Evolutionary conservation across 1,140 invertebrate species (phyloP).

Genomic region (Plectrocnemia conspersa): DNA sequence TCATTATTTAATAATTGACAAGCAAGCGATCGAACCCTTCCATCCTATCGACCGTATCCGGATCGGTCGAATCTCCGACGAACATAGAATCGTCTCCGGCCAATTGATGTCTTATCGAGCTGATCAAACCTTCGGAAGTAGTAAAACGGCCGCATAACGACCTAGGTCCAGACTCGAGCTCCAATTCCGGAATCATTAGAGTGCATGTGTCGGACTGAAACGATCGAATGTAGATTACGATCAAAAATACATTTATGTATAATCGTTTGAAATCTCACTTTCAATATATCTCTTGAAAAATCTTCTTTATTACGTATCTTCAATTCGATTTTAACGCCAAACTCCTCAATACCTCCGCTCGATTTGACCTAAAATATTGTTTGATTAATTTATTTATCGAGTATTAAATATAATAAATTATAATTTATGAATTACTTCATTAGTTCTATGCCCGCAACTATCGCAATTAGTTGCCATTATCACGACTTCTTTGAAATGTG

Average conservation of each 20-base stretch:
- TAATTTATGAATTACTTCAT: constrained; percentile 55
- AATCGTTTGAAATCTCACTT: constrained; percentile 54
- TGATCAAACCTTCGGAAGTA: constrained; percentile 84
- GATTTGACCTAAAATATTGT: constrained; percentile 70
- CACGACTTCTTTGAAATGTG: constrained; percentile 94
- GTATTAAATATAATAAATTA: background rate
- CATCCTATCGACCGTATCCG: constrained; percentile 53
- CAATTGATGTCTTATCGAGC: constrained; percentile 66
- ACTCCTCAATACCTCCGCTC: constrained; percentile 81
- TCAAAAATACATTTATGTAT: background rate
- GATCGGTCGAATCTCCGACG: constrained; percentile 65
- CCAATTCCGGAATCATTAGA: constrained; percentile 84
- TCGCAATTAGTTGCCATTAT: constrained; percentile 97
- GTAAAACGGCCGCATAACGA: constrained; percentile 92
- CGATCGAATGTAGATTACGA: constrained; percentile 25
- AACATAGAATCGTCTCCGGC: constrained; percentile 62
- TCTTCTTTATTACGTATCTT: constrained; percentile 70
- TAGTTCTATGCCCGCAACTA: constrained; percentile 82
- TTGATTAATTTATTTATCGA: background rate
- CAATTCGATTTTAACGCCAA: constrained; percentile 76
- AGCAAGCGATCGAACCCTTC: constrained; percentile 37
- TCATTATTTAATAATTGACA: background rate
- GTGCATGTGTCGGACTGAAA: constrained; percentile 85
- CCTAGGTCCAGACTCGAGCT: constrained; percentile 77
- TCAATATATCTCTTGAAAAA: constrained; percentile 88